Percentiles rank a stretch among this genome's conserved stretches.
These are phyloP conservation scores for Polylopha cassiicola DNA, from an alignment of 2,888 invertebrate genomes.

Conservation along the genomic window DNA sequence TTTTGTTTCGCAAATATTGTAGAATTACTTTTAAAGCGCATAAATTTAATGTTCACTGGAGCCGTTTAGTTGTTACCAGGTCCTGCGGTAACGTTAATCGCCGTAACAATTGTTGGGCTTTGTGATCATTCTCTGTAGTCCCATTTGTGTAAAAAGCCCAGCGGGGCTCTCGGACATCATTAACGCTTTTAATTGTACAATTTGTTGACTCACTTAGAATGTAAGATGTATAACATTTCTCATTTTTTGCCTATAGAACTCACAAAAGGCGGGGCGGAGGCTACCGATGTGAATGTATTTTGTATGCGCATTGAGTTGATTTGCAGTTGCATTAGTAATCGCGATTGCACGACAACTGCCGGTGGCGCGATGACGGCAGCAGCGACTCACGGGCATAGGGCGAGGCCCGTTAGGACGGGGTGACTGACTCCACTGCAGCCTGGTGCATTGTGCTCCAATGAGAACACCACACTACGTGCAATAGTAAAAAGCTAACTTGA, in stretches of 20 bases:
- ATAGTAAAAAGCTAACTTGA: conserved; percentile 56
- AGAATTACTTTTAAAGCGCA: conserved; percentile 8
- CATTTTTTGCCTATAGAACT: conserved; percentile 24
- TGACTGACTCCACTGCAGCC: conserved; percentile 74
- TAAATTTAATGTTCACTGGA: conserved; percentile 23
- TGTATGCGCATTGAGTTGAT: conserved; percentile 51
- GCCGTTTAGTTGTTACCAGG: conserved; percentile 21
- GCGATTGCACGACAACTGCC: conserved; percentile 57
- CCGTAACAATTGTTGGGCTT: conserved; percentile 31
- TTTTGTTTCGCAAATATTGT: conserved; percentile 9
- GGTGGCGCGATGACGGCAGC: conserved; percentile 60
- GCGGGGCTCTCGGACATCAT: conserved; percentile 52
- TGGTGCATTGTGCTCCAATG: conserved; percentile 77
- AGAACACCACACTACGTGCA: conserved; percentile 67
- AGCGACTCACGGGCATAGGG: conserved; percentile 60
- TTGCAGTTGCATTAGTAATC: conserved; percentile 61
- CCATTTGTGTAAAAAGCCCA: conserved; percentile 43
- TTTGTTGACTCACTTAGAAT: conserved; percentile 9
- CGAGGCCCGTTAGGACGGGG: conserved; percentile 74
- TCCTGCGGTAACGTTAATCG: conserved; percentile 27
- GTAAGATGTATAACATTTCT: conserved; percentile 18
- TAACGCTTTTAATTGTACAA: conserved; percentile 27
- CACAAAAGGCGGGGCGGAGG: conserved; percentile 32
- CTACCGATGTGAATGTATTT: conserved; percentile 42
- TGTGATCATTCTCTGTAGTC: conserved; percentile 35